These are phyloP conservation scores for Pasiphila rectangulata DNA, from an alignment of 2,888 invertebrate genomes.

Conservation along the genomic window DNA sequence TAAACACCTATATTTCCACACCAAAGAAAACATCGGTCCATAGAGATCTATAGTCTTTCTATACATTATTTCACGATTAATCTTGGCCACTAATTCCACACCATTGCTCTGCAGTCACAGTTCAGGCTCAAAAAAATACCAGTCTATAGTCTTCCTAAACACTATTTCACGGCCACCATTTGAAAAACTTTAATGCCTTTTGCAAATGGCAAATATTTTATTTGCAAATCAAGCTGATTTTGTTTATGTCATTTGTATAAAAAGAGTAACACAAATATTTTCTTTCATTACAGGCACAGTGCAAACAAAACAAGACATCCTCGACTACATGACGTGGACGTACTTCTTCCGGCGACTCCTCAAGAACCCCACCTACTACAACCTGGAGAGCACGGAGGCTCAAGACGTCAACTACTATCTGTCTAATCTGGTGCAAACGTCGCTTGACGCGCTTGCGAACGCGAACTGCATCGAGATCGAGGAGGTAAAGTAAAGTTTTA, in stretches of 20 bases:
- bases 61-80: no score
- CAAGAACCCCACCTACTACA: slow-evolving; percentile 95
- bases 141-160: no score
- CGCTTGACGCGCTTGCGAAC: slow-evolving; percentile 85
- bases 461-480: slow-evolving; percentile 90
- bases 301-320: slow-evolving; percentile 92
- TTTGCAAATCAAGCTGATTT: background rate
- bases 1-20: no score
- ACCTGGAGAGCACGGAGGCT: slow-evolving; percentile 86
- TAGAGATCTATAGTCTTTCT: no score
- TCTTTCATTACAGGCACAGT: slow-evolving; percentile 86
- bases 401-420: slow-evolving; percentile 87
- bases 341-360: slow-evolving; percentile 96
- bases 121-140: no score
- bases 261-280: no score
- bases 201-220: no score
- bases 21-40: no score
- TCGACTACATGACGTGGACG: slow-evolving; percentile 99
- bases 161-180: no score
- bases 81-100: no score
- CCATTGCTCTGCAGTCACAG: no score
- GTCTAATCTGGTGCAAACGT: slow-evolving; percentile 89
- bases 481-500: slow-evolving; percentile 76
- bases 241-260: background rate
- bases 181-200: no score